Evolutionary conservation across 64 coral and sea anemone genomes (phyloP), one percentile per base, ranked within the genome.

Genomic region (Acropora tenuis): DNA sequence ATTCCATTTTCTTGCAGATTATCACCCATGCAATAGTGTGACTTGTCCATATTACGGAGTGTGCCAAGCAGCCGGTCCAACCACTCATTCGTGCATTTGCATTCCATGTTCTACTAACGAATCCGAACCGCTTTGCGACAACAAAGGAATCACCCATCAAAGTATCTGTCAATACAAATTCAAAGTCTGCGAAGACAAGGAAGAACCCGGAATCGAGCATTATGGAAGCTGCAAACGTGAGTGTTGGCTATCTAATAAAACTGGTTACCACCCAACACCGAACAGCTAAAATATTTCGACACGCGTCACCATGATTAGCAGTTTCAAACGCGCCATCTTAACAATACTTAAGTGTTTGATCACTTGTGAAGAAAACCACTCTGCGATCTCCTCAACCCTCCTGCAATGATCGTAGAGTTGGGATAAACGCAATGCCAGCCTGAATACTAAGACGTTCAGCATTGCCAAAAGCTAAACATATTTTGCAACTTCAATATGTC

Each of bases 191-290:
- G 4, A 19, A 1, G 17, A 73, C 8, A 86, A 76, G 58, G 45
- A 81, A 46, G 90, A 72, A 6, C 67, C 90, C 48, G 79, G 73
- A 7, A 89, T 95, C 16, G 67, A 72, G 7, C 93, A 95, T 40
- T 82, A 87, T 7, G 93, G 93, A 79, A 75, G 77, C 30, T 95
- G 93, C 65, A 80, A 91, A 50, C 88, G 93, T 95, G 69, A 91
- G 93, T 91, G 47, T 73, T 57, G 40, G 18, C 7, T 16, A 67
- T 30, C 52, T n/a, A 19, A 53, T 53, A 6, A 53, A 53, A 8
- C 4, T 53, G 50, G 50, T 53, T 53, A 4, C 4, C 8, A 53
- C 0, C 50, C 8, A 53, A 8, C 8, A 53, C 0, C 50, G 4
- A 53, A 8, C 8, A 53, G 1, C 4, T 6, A 8, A 53, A 53